Percentiles rank a stretch among this genome's conserved stretches.
Conservation (phyloP, 2,113 vertebrate species). For the Microtus ochrogaster region DNA sequence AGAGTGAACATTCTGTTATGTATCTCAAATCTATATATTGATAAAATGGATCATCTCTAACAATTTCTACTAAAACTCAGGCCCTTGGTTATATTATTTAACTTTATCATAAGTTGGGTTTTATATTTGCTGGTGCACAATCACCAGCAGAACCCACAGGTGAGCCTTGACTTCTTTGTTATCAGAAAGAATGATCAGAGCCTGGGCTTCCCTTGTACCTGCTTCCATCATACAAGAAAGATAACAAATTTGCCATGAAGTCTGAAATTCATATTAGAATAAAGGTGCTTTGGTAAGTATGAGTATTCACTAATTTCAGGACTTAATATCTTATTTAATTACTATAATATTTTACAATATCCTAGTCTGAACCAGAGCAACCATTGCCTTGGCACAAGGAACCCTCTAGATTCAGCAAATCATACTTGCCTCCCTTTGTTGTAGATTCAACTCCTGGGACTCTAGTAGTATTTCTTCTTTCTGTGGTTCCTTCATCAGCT, state of each 20-base stretch:
- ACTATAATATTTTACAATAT: not conserved
- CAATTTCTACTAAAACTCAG: not conserved
- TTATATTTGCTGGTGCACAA: not conserved
- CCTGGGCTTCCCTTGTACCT: not conserved
- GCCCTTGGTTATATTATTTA: not conserved
- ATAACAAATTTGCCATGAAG: not conserved
- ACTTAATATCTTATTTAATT: not conserved
- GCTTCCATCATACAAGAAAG: not conserved
- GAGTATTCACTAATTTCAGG: not conserved
- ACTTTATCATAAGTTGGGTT: not conserved
- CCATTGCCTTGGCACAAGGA: not conserved
- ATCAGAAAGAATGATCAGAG: not conserved
- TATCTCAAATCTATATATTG: not conserved
- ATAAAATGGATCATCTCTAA: not conserved
- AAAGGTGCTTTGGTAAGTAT: not conserved
- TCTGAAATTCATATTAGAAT: not conserved
- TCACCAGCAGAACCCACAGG: not conserved
- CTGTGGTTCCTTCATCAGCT: not conserved
- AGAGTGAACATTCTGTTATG: not conserved
- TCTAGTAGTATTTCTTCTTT: not conserved
- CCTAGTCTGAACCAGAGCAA: not conserved
- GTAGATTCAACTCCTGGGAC: not conserved
- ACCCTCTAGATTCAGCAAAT: rapidly evolving
- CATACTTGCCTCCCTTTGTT: not conserved
- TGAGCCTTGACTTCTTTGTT: not conserved